Conservation (phyloP, 2,888 invertebrate species). For the Macrosoma leucophasiata region DNA sequence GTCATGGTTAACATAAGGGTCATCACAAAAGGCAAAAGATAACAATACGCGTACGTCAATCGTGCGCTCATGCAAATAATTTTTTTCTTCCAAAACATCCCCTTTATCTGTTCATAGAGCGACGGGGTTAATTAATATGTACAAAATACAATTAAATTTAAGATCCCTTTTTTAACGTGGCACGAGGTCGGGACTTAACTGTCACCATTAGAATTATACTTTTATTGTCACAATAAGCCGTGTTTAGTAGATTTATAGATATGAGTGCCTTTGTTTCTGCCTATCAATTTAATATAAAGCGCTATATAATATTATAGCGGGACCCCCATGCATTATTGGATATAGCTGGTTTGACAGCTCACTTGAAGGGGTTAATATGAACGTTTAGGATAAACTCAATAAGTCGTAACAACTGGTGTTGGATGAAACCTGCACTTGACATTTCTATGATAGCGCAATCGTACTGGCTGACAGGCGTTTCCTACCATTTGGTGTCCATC, state of each 20-base stretch:
- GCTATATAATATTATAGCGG: conserved; percentile 53
- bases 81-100: conserved; percentile 71
- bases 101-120: conserved; percentile 63
- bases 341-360: conserved; percentile 65
- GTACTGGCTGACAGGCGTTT: conserved; percentile 19
- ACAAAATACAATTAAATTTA: conserved; percentile 68
- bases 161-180: conserved; percentile 60
- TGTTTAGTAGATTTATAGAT: conserved; percentile 61
- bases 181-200: conserved; percentile 68
- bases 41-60: conserved; percentile 73
- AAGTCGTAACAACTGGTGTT: conserved; percentile 71
- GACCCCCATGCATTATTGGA: conserved; percentile 59
- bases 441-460: conserved; percentile 56
- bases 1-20: conserved; percentile 69
- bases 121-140: conserved; percentile 75
- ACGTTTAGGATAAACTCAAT: conserved; percentile 70
- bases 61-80: conserved; percentile 74
- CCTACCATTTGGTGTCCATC: too few species aligned
- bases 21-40: conserved; percentile 74
- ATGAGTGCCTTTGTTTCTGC: conserved; percentile 55
- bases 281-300: conserved; percentile 52
- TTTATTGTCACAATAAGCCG: conserved; percentile 63
- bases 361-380: conserved; percentile 72
- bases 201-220: conserved; percentile 68
- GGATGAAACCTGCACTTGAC: conserved; percentile 68